Percentiles rank a stretch among this genome's conserved stretches.
These are phyloP conservation scores for Bagarius yarrelli DNA, from an alignment of 2,113 vertebrate genomes.

Conservation along the genomic window DNA sequence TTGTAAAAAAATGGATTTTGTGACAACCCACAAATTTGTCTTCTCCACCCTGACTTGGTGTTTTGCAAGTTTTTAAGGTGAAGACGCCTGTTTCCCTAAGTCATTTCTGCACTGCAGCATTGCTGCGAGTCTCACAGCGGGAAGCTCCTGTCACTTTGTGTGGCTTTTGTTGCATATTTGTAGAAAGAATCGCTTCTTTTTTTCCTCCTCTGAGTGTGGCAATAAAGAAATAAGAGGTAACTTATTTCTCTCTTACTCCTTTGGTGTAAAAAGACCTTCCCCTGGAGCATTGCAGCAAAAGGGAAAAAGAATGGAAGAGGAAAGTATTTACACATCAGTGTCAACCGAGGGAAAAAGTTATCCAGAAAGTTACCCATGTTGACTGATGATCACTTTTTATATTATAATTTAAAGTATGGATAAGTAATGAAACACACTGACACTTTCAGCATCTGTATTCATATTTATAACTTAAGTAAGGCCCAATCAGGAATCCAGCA, in stretches of 20 bases:
- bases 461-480: neutral
- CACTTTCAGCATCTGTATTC: neutral
- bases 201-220: neutral
- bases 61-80: slow-evolving; percentile 28
- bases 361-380: slow-evolving; percentile 22
- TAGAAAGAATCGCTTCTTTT: slow-evolving; percentile 47
- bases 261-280: slow-evolving; percentile 56
- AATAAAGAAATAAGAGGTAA: slow-evolving; percentile 46
- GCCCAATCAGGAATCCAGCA: neutral
- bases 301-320: slow-evolving; percentile 30
- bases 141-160: slow-evolving; percentile 33
- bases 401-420: neutral
- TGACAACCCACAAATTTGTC: neutral
- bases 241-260: slow-evolving; percentile 52
- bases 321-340: slow-evolving; percentile 42
- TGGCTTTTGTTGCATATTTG: slow-evolving; percentile 64
- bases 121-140: slow-evolving; percentile 37
- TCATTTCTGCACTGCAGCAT: slow-evolving; percentile 37
- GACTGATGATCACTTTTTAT: slow-evolving; percentile 4
- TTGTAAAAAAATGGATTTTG: slow-evolving; percentile 33
- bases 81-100: slow-evolving; percentile 33
- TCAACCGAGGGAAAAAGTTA: slow-evolving; percentile 31
- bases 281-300: slow-evolving; percentile 55
- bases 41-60: neutral
- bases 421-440: neutral